Conservation (phyloP, 2,113 vertebrate species). For the Phycodurus eques region DNA sequence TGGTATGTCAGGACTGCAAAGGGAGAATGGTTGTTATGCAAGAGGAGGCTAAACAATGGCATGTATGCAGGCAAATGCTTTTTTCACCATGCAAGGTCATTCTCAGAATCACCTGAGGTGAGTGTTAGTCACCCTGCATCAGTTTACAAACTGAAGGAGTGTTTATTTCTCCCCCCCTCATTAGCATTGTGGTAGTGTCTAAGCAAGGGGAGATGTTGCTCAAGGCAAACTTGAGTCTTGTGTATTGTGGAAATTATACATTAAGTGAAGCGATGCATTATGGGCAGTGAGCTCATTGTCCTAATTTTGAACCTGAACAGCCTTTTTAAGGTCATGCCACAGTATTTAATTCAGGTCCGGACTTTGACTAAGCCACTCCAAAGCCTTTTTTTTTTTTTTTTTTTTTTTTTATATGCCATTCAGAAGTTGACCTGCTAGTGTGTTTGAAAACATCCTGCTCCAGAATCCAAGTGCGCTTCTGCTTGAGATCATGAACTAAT, state of each 20-base stretch:
- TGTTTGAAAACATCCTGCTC: too few species aligned
- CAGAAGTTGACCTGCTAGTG: too few species aligned
- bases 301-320: background rate
- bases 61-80: constrained; percentile 27
- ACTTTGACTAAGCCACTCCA: too few species aligned
- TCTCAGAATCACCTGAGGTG: constrained; percentile 38
- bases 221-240: constrained; percentile 8
- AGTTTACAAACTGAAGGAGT: constrained; percentile 2
- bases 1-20: constrained; percentile 10
- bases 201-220: constrained; percentile 4
- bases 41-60: constrained; percentile 29
- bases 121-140: constrained; percentile 13
- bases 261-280: constrained; percentile 14
- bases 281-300: constrained; percentile 15
- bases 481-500: too few species aligned
- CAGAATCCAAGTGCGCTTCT: too few species aligned
- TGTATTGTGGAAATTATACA: constrained; percentile 13
- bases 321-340: too few species aligned
- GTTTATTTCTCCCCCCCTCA: background rate
- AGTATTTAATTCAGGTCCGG: too few species aligned
- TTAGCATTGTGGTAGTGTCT: background rate
- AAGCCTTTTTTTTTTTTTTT: too few species aligned
- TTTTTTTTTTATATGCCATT: too few species aligned
- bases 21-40: constrained; percentile 17
- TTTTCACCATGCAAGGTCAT: constrained; percentile 18